A percentile compares a stretch with the other conserved stretches of the same genome.
Evolutionary conservation across 2,797 vertebrate genomes (phyloP).

Genomic region (Sternarchorhynchus goeldii): DNA sequence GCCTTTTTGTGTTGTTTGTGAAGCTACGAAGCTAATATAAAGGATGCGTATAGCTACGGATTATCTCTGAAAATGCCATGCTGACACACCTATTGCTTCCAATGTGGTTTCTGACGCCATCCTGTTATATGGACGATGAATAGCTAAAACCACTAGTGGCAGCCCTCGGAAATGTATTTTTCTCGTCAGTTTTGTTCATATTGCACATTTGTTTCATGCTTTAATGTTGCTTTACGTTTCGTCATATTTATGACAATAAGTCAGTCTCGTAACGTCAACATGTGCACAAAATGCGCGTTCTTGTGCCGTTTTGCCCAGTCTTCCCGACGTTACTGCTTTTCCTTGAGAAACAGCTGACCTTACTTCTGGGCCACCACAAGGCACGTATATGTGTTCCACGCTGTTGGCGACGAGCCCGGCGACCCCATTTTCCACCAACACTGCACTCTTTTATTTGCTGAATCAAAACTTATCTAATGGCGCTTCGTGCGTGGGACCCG

Average conservation of each 20-base stretch:
- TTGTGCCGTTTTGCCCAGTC: slow-evolving; percentile 67
- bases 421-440: slow-evolving; percentile 66
- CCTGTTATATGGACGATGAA: no score
- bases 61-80: no score
- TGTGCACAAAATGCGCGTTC: slow-evolving; percentile 66
- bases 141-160: no score
- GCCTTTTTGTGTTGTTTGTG: no score
- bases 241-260: slow-evolving; percentile 56
- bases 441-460: slow-evolving; percentile 63
- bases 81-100: no score
- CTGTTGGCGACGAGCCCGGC: slow-evolving; percentile 66
- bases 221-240: slow-evolving; percentile 61
- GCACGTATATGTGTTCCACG: slow-evolving; percentile 54
- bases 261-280: slow-evolving; percentile 63
- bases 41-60: no score
- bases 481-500: slow-evolving; percentile 21
- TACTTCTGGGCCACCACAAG: slow-evolving; percentile 58
- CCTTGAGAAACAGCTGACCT: slow-evolving; percentile 81
- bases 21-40: no score
- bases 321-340: slow-evolving; percentile 70
- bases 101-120: no score
- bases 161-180: no score
- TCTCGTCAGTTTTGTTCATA: no score
- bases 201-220: no score
- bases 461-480: slow-evolving; percentile 38